phyloP scores from a whole-genome alignment of 2,797 vertebrate species.

The Sebastes baramenuke region DNA sequence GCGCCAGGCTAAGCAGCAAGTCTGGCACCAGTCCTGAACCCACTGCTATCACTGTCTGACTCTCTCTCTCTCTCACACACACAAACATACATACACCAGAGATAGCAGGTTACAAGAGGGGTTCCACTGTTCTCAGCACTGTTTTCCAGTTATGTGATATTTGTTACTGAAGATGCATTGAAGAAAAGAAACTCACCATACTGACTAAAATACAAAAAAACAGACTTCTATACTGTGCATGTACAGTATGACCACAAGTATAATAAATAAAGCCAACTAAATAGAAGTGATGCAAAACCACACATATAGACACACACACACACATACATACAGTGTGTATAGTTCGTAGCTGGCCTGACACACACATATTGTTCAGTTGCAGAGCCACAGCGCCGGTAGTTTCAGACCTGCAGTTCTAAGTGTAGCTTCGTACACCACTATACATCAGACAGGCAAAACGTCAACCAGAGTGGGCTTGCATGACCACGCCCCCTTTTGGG shows the following conservation, averaged over 20 bases:
- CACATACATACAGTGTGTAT: background rate
- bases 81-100: background rate
- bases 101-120: slow-evolving; percentile 1
- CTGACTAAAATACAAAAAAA: background rate
- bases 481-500: too few relatives aligned
- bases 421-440: background rate
- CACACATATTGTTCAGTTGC: background rate
- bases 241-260: background rate
- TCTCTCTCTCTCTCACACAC: background rate
- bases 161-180: background rate
- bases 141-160: background rate
- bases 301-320: background rate
- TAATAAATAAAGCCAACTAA: background rate
- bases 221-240: too few relatives aligned
- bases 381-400: background rate
- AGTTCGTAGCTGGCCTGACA: background rate
- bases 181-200: background rate
- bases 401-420: background rate
- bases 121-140: slow-evolving; percentile 3
- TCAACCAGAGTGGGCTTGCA: too few relatives aligned
- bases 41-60: slow-evolving; percentile 11
- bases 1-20: slow-evolving; percentile 50
- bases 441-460: fast-evolving
- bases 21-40: slow-evolving; percentile 59
- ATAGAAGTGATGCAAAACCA: background rate